Evolutionary conservation across 2,797 vertebrate species (phyloP).

Genomic region (Huso huso): DNA sequence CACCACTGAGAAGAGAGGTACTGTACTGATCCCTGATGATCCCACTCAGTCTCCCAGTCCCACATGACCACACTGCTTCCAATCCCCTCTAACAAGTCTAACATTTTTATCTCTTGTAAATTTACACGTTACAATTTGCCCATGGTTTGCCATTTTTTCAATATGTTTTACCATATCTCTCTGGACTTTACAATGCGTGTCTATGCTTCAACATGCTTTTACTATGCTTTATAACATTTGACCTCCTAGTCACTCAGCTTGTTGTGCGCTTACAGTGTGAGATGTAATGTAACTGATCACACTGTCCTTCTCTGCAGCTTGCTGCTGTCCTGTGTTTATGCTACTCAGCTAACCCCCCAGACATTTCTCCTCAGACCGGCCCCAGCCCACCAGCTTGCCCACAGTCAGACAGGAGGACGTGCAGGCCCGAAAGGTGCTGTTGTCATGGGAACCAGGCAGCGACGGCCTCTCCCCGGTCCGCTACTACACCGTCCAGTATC

Average conservation of each 20-base stretch:
- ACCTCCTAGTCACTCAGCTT: not conserved
- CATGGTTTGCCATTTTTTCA: too few relatives aligned
- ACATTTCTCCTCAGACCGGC: slow-evolving; percentile 60
- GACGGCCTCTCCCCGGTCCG: slow-evolving; percentile 84
- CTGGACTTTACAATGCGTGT: too few relatives aligned
- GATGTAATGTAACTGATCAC: not conserved
- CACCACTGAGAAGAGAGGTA: slow-evolving; percentile 94
- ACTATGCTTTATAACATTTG: too few relatives aligned
- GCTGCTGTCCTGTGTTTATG: not conserved
- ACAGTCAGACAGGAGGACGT: slow-evolving; percentile 74
- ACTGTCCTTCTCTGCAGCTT: not conserved
- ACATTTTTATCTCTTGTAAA: too few relatives aligned
- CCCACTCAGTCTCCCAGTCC: too few relatives aligned
- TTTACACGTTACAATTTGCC: too few relatives aligned
- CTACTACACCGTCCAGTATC: slow-evolving; percentile 67
- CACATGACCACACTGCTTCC: too few relatives aligned
- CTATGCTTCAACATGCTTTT: too few relatives aligned
- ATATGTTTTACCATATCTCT: too few relatives aligned
- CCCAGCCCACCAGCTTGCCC: slow-evolving; percentile 84
- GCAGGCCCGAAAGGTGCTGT: slow-evolving; percentile 71
- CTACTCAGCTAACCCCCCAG: not conserved
- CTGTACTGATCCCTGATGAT: not conserved
- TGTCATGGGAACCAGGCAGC: slow-evolving; percentile 88
- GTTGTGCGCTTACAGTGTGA: too few relatives aligned
- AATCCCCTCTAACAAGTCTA: too few relatives aligned